Evolutionary conservation across 2,113 vertebrate genomes (phyloP).

Genomic region (Terrapene triunguis): DNA sequence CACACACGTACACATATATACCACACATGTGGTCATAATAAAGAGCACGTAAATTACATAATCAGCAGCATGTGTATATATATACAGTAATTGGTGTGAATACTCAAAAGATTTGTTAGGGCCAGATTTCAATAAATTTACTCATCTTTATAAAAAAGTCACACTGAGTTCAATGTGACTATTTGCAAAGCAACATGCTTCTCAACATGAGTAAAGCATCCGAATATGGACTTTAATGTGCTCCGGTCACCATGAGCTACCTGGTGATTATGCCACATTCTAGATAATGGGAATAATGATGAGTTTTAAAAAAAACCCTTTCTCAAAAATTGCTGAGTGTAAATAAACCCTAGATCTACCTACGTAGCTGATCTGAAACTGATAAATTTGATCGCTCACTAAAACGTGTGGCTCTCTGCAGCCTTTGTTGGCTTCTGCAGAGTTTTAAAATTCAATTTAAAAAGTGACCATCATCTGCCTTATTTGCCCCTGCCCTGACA

Average conservation of each 20-base stretch:
- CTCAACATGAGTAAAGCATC: neutral
- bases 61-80: neutral
- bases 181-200: neutral
- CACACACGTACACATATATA: neutral
- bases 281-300: neutral
- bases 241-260: neutral
- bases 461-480: neutral
- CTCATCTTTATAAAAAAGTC: neutral
- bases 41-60: rapidly evolving
- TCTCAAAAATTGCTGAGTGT: neutral
- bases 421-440: neutral
- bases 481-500: neutral
- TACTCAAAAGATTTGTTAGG: neutral
- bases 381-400: neutral
- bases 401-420: rapidly evolving
- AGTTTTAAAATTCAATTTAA: neutral
- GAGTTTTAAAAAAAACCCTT: neutral
- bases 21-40: neutral
- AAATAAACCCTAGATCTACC: neutral
- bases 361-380: rapidly evolving
- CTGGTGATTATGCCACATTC: neutral
- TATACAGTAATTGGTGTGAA: neutral
- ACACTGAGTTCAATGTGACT: neutral
- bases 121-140: neutral
- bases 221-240: rapidly evolving